phyloP scores from a whole-genome alignment of 2,113 vertebrate species.

The Carassius auratus region DNA sequence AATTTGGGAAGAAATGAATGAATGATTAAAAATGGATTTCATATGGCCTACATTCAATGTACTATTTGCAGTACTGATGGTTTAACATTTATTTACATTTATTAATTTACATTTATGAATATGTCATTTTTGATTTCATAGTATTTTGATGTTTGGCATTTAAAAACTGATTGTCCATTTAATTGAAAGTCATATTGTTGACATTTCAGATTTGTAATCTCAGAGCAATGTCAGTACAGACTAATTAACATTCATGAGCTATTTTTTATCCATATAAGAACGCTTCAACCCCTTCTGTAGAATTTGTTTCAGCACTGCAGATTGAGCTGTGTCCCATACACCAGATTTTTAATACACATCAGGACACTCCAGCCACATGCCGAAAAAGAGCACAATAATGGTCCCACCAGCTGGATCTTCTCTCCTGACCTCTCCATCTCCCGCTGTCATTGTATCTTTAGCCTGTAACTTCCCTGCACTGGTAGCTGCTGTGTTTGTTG shows the following conservation, averaged over 20 bases:
- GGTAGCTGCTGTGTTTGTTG: conserved; percentile 4
- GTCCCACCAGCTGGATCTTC: not conserved
- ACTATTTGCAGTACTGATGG: not conserved
- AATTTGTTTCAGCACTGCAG: not conserved
- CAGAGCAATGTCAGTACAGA: not conserved
- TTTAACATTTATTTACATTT: not conserved
- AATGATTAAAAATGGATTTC: too few species aligned
- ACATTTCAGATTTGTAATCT: not conserved
- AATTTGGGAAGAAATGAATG: not conserved
- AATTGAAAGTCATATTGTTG: not conserved
- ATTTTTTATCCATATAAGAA: not conserved
- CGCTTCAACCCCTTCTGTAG: not conserved
- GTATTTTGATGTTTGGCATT: not conserved
- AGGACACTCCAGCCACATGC: not conserved
- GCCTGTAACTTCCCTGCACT: conserved; percentile 4
- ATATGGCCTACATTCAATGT: not conserved
- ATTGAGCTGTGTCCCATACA: too few species aligned
- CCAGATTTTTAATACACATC: not conserved
- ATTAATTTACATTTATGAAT: not conserved
- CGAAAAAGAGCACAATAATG: not conserved
- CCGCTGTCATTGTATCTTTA: conserved; percentile 32
- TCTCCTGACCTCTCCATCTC: conserved; percentile 6
- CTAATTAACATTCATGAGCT: conserved; percentile 10
- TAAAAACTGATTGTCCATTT: not conserved
- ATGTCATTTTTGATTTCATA: not conserved